Conservation (phyloP, 2,113 vertebrate genomes). For the Neodontobutis hainanensis region DNA sequence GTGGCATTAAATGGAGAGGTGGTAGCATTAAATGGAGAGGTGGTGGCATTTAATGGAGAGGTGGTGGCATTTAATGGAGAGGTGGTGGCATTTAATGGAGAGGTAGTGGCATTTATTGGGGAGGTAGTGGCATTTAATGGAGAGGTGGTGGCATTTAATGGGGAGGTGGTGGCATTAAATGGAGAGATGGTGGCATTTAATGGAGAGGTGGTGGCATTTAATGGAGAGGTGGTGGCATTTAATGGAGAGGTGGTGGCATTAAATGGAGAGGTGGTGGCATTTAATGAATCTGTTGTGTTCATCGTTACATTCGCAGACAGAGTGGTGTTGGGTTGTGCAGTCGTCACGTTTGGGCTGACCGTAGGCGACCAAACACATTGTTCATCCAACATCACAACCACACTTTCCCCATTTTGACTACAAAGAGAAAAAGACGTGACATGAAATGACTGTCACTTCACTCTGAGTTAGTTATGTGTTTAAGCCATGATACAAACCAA, state of each 20-base stretch:
- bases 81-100: not conserved
- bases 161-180: not conserved
- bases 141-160: not conserved
- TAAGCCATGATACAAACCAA: conserved; percentile 63
- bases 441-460: not conserved
- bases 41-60: conserved; percentile 1
- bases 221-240: not conserved
- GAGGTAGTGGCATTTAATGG: not conserved
- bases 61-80: not conserved
- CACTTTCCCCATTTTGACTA: conserved; percentile 46
- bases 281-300: conserved; percentile 12
- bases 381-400: conserved; percentile 40
- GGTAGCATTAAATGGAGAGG: conserved; percentile 6
- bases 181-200: not conserved
- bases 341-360: conserved; percentile 20
- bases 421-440: conserved; percentile 5
- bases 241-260: not conserved
- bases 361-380: conserved; percentile 33
- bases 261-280: not conserved
- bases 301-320: conserved; percentile 15
- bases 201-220: not conserved
- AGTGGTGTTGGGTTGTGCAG: conserved; percentile 13
- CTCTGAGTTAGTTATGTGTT: not conserved
- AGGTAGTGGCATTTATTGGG: not conserved
- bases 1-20: conserved; percentile 16